Evolutionary conservation across 1,140 invertebrate genomes (phyloP).

Genomic region (Pseudomyrmex cubaensis): DNA sequence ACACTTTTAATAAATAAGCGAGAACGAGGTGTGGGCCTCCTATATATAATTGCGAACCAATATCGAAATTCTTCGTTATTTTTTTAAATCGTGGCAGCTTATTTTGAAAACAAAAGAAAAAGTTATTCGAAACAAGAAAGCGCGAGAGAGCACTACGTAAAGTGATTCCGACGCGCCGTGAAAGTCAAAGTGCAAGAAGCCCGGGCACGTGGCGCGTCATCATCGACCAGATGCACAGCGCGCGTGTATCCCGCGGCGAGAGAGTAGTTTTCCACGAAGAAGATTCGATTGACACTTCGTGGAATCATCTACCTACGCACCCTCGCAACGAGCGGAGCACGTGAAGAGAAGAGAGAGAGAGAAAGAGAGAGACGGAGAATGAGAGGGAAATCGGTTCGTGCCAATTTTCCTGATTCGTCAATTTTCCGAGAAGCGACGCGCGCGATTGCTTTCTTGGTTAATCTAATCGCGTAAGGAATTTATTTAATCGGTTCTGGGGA

Average conservation of each 20-base stretch:
- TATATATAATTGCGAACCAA: background rate
- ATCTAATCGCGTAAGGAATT: conserved; percentile 45
- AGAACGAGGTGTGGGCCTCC: conserved; percentile 3
- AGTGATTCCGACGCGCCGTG: conserved; percentile 17
- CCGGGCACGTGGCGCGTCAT: conserved; percentile 10
- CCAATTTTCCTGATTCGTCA: conserved; percentile 42
- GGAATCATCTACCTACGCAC: conserved; percentile 56
- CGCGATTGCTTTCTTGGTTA: conserved; percentile 39
- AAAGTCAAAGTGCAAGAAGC: conserved; percentile 28
- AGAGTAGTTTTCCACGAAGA: conserved; percentile 48
- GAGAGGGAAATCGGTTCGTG: background rate
- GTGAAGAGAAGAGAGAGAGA: conserved; percentile 18
- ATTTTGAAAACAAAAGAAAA: too few species aligned
- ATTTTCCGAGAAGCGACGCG: conserved; percentile 42
- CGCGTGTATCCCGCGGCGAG: conserved; percentile 5
- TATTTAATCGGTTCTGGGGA: conserved; percentile 42
- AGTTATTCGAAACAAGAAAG: background rate
- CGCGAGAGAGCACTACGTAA: background rate
- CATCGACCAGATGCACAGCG: conserved; percentile 31
- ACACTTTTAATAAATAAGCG: background rate
- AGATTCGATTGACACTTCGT: conserved; percentile 57
- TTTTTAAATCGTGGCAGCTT: too few species aligned
- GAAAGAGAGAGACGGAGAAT: conserved; percentile 14
- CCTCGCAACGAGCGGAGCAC: background rate
- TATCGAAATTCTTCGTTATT: background rate